phyloP scores from a whole-genome alignment of 2,888 invertebrate species.

The Drosophila antonietae region DNA sequence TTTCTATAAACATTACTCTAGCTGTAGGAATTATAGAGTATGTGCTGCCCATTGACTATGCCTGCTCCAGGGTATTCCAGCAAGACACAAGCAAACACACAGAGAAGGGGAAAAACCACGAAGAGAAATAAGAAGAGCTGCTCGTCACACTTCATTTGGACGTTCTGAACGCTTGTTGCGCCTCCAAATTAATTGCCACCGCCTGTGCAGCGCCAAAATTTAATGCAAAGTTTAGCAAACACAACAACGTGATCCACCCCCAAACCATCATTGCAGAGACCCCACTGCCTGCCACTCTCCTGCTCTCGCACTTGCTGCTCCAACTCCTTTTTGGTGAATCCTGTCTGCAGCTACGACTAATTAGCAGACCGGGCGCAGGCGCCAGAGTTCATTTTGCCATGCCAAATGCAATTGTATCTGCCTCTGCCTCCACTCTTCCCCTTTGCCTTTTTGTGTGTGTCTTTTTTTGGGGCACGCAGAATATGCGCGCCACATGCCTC shows the following conservation, averaged over 20 bases:
- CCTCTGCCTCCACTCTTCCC: background rate
- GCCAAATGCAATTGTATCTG: conserved; percentile 19
- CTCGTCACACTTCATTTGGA: conserved; percentile 76
- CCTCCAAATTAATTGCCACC: conserved; percentile 77
- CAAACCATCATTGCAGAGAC: background rate
- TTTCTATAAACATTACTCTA: background rate
- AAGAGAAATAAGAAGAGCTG: conserved; percentile 13
- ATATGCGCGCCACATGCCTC: conserved; percentile 78
- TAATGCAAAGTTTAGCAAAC: conserved; percentile 75
- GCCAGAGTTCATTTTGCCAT: conserved; percentile 53
- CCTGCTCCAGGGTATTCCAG: conserved; percentile 26
- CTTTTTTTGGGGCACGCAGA: conserved; percentile 45
- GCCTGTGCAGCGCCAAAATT: conserved; percentile 77
- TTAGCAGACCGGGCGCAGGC: conserved; percentile 72
- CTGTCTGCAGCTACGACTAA: conserved; percentile 55
- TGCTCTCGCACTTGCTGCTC: background rate
- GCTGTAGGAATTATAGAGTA: background rate
- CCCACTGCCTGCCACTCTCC: background rate
- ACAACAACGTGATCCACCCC: conserved; percentile 48
- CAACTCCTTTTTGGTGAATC: conserved; percentile 4
- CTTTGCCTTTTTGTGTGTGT: background rate
- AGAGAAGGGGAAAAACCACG: background rate
- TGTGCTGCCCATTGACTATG: background rate
- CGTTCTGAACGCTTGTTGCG: conserved; percentile 78
- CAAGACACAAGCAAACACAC: no score